Evolutionary conservation across 2,113 vertebrate species (phyloP).

Genomic region (Lasiurus borealis): DNA sequence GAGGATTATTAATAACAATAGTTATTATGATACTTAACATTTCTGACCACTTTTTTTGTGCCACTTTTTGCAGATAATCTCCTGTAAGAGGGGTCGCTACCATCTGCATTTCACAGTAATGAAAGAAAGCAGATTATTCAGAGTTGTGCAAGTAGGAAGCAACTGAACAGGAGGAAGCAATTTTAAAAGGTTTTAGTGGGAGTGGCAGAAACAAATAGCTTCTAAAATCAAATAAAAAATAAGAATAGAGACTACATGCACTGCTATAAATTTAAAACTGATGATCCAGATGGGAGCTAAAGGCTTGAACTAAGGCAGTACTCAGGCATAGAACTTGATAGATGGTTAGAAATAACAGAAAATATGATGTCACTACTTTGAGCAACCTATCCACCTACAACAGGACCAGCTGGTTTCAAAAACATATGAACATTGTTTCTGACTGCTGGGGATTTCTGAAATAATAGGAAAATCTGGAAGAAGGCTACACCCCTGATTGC

Average conservation of each 20-base stretch:
- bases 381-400: too few relatives aligned
- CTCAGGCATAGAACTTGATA: background rate
- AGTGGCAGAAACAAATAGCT: background rate
- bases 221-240: constrained; percentile 53
- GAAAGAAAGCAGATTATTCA: background rate
- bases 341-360: background rate
- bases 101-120: background rate
- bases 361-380: background rate
- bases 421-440: constrained; percentile 19
- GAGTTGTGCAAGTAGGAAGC: background rate
- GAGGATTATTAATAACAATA: background rate
- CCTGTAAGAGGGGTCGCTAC: background rate
- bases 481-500: constrained; percentile 10
- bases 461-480: constrained; percentile 16
- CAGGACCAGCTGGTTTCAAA: constrained; percentile 57
- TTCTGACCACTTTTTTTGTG: background rate
- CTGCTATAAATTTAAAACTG: background rate
- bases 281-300: background rate
- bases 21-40: background rate
- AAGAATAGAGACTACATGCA: background rate
- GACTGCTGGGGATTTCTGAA: constrained; percentile 39
- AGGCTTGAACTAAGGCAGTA: background rate
- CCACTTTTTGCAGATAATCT: background rate
- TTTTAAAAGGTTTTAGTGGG: constrained; percentile 44
- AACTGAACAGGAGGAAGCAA: background rate